Base-by-base conservation (phyloP, 2,113 vertebrate genomes). In the Dasyurus viverrinus region DNA sequence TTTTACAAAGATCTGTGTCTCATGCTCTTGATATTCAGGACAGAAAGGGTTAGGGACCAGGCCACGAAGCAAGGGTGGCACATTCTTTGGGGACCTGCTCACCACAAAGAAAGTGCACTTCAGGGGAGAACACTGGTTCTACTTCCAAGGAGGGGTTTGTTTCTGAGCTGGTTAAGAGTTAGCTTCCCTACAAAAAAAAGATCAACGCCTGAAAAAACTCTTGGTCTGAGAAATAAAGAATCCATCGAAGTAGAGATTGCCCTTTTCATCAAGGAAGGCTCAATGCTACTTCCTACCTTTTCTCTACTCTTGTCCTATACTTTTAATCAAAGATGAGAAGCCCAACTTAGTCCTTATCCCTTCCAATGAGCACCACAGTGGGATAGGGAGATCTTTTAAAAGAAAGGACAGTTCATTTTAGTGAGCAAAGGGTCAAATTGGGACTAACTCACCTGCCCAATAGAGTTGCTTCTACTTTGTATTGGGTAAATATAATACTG, bases 121-220 rank as follows among this genome's bases (percentile, higher is more conserved):
- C 8, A 84, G 8, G 26, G 89, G 84, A 92, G 48, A 0, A 92
- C 91, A 46, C 11, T 89, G 60, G 36, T 11, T 42, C 48, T 30
- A n/a, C 55, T 55, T 89, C 60, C 95, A 42, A 24, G 68, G 91
- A 54, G 42, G 30, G 25, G 8, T 14, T 19, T 92, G 90, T 84
- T 19, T 76, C 68, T 84, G 89, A 96, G 42, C 47, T 54, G 11
- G 27, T 1, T 48, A 30, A 3, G 68, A 6, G 36, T 68, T 7
- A 30, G 54, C 46, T 90, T 95, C 92, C 91, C 68, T 84, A 84
- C n/a, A 22, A 42, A 84, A 84, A 76, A 84, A 42, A 84, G 68
- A 42, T 84, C 68, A 84, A 84, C 42, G 36, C n/a, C 68, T 84
- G n/a, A 22, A n/a, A 84, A 42, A 84, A 84, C 36, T 84, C n/a